A percentile compares a stretch with the other conserved stretches of the same genome.
Conservation (phyloP, 2,797 vertebrate genomes). For the Pipistrellus pipistrellus region DNA sequence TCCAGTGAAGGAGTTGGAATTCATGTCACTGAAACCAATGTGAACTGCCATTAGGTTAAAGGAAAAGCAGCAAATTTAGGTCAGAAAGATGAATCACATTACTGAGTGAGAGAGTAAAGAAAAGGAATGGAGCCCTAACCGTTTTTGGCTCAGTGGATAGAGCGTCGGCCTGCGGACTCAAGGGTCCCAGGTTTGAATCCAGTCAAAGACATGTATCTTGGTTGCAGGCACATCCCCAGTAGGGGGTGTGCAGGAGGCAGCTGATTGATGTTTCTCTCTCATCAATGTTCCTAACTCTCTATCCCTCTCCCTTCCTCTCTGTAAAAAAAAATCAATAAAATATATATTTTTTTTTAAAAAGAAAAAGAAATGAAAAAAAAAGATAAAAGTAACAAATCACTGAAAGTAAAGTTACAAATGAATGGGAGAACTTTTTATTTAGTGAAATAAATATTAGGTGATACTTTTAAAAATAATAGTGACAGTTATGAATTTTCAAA, state of each 20-base stretch:
- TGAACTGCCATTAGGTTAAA: not conserved
- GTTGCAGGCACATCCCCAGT: too few species aligned
- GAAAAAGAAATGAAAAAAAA: not conserved
- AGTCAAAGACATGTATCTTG: too few species aligned
- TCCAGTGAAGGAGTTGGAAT: not conserved
- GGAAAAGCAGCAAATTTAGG: not conserved
- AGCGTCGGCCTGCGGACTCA: too few species aligned
- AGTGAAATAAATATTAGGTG: constrained; percentile 7
- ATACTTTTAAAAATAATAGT: constrained; percentile 4
- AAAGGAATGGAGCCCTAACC: not conserved
- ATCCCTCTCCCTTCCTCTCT: too few species aligned
- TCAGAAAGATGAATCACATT: constrained; percentile 23
- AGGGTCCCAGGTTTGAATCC: too few species aligned
- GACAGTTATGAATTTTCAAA: constrained; percentile 35
- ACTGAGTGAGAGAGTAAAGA: not conserved
- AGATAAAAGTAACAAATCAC: not conserved
- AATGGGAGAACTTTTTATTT: not conserved
- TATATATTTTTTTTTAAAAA: too few species aligned
- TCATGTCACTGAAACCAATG: not conserved
- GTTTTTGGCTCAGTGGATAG: too few species aligned
- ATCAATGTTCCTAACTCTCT: too few species aligned
- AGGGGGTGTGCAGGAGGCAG: too few species aligned
- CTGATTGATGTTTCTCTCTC: too few species aligned
- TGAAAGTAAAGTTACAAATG: constrained; percentile 24
- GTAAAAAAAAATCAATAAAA: too few species aligned